Evolutionary conservation across 2,797 vertebrate genomes (phyloP).

Genomic region (Cyprinella venusta): DNA sequence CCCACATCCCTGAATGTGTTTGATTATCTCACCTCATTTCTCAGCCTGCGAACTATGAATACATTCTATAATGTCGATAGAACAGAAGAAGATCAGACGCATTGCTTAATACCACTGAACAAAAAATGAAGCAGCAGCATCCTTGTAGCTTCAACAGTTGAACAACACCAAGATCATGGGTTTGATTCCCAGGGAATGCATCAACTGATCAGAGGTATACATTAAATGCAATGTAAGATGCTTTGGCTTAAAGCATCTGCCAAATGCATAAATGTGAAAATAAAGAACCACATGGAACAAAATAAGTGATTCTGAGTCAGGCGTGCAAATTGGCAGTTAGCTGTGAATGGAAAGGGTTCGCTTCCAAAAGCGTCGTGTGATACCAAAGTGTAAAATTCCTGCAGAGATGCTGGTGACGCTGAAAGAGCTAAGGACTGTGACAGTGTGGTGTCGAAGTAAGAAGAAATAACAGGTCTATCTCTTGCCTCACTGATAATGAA

Average conservation of each 20-base stretch:
- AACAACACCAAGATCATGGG: not conserved
- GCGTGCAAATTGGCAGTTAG: conserved; percentile 42
- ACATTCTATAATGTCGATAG: not conserved
- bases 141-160: not conserved
- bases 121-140: not conserved
- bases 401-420: conserved; percentile 14
- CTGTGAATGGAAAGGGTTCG: conserved; percentile 45
- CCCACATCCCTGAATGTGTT: not conserved
- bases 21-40: not conserved
- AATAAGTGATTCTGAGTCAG: conserved; percentile 25
- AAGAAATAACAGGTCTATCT: conserved; percentile 38
- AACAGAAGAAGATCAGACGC: not conserved
- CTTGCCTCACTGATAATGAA: conserved; percentile 35
- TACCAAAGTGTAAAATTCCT: conserved; percentile 56
- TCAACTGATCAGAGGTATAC: not conserved
- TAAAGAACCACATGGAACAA: not conserved
- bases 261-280: not conserved
- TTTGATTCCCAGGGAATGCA: not conserved
- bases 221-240: not conserved
- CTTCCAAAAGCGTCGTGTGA: conserved; percentile 45
- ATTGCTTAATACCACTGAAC: not conserved
- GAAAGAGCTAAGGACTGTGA: conserved; percentile 37
- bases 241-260: not conserved
- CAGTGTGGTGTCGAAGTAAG: conserved; percentile 27
- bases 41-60: not conserved